Base-by-base conservation (phyloP, 2,113 vertebrate genomes). In the Prochilodus magdalenae region DNA sequence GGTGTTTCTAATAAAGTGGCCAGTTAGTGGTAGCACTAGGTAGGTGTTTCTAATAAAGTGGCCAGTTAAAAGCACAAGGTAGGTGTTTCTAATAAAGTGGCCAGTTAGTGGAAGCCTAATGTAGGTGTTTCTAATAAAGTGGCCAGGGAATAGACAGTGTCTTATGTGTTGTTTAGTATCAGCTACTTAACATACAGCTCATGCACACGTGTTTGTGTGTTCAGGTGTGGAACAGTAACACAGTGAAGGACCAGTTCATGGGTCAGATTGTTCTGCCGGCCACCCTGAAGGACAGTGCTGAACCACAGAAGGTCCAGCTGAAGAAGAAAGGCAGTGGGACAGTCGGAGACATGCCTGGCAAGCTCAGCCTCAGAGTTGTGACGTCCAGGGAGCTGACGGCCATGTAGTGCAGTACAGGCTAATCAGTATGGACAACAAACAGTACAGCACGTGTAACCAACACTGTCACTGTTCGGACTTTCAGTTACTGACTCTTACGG, bases 211-310 rank as follows among this genome's bases (percentile, higher is more conserved):
- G 29, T 71, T 73, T 49, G 33, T 67, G 29, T 73, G 27, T 36
- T 18, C 80, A 99, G 98, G 93, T 99, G 27, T 99, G 98, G 97
- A 95, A 95, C 92, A 95, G 93, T 79, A 93, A 91, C 0, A 74
- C 93, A 5, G 89, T 96, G 36, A 90, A 94, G 22, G 96, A 98
- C 86, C 91, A 90, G 82, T 94, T 99, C 65, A 89, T 98, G 82
- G 98, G 98, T 49, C 95, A 98, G 84, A 95, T 96, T 22, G 92
- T 93, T 77, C 84, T 98, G 86, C 83, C 95, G 3, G 96, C 94
- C 0, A 87, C 91, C 11, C 93, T 90, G 29, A 88, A 83, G 0
- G 95, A 96, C 86, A 85, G 87, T 79, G 30, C 76, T 1, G 82
- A 90, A 18, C 89, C 87, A 71, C 96, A 94, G 91, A 92, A 51